Conservation (phyloP, 2,113 vertebrate species). For the Mustela nigripes region DNA sequence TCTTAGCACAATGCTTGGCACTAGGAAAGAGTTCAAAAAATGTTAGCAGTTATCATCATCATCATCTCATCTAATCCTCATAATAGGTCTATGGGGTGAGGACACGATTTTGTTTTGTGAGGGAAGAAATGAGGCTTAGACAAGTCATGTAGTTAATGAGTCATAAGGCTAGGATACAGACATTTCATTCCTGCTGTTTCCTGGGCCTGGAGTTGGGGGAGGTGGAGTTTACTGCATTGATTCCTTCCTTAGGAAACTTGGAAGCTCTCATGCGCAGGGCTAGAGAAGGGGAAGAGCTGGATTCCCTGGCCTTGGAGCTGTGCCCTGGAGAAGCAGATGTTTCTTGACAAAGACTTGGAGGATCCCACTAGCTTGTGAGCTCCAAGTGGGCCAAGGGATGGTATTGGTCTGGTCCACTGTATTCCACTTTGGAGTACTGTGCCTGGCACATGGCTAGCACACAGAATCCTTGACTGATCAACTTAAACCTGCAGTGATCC, state of each 20-base stretch:
- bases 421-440: neutral
- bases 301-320: neutral
- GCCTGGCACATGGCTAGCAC: neutral
- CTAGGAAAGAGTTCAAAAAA: slow-evolving; percentile 8
- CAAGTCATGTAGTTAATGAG: neutral
- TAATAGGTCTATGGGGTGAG: neutral
- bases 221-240: neutral
- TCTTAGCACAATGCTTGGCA: neutral
- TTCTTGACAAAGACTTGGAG: neutral
- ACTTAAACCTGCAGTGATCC: neutral
- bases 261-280: neutral
- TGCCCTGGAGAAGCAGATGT: neutral
- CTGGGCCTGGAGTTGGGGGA: neutral
- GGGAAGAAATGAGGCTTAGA: neutral
- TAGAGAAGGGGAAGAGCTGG: neutral
- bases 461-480: neutral
- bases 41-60: neutral
- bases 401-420: neutral
- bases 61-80: neutral
- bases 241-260: neutral
- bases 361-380: neutral
- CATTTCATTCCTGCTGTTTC: neutral
- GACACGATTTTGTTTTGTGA: neutral
- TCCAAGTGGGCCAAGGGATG: neutral
- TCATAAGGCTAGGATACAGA: neutral